Evolutionary conservation across 2,888 invertebrate genomes (phyloP).

Genomic region (Pterostichus madidus): DNA sequence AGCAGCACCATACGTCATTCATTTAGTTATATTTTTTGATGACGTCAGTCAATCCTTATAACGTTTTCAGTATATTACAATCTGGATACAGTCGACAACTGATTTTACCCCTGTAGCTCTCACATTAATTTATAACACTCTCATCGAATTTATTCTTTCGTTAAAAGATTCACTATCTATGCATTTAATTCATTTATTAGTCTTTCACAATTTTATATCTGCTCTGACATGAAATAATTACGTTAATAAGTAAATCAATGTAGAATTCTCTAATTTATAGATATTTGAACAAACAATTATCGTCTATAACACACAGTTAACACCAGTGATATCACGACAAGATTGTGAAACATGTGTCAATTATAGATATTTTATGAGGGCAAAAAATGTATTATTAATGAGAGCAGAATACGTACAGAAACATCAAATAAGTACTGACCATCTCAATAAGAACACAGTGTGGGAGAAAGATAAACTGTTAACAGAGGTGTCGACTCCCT

Average conservation of each 20-base stretch:
- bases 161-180: not conserved
- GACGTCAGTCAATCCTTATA: no score
- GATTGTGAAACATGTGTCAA: constrained; percentile 32
- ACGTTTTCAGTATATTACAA: no score
- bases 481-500: no score
- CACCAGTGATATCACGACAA: not conserved
- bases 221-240: not conserved
- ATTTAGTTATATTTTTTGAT: no score
- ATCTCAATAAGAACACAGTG: not conserved
- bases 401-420: not conserved
- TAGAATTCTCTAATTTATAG: not conserved
- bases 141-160: not conserved
- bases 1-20: no score
- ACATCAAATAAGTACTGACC: not conserved
- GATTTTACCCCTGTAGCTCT: no score
- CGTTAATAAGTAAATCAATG: not conserved
- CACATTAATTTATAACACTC: no score
- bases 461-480: no score
- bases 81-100: no score
- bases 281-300: not conserved
- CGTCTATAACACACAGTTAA: constrained; percentile 1
- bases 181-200: not conserved
- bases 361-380: constrained; percentile 31
- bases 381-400: constrained; percentile 44
- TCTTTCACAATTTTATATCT: not conserved